A percentile compares a stretch with the other conserved stretches of the same genome.
Evolutionary conservation across 2,888 invertebrate species (phyloP).

Genomic region (Harpagoxenus sublaevis): DNA sequence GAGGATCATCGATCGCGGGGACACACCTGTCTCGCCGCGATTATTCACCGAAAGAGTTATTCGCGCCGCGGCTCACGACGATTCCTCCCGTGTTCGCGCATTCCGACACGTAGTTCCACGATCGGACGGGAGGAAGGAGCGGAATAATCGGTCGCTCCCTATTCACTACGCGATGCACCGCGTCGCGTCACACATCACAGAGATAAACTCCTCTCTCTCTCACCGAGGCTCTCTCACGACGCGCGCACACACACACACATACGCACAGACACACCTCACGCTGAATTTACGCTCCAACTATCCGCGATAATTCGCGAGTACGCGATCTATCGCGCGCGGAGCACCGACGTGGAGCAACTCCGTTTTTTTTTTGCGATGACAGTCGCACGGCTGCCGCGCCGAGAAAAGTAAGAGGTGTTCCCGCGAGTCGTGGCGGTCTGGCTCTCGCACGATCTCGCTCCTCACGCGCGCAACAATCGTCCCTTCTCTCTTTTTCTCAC

Average conservation of each 20-base stretch:
- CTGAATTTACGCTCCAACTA: background rate
- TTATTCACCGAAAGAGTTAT: conserved; percentile 1
- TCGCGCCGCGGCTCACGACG: background rate
- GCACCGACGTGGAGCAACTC: conserved; percentile 5
- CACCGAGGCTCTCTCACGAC: background rate
- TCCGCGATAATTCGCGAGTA: background rate
- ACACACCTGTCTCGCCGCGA: conserved; percentile 7
- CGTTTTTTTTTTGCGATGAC: background rate
- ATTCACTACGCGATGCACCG: background rate
- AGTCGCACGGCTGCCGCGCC: conserved; percentile 6
- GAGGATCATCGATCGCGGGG: background rate
- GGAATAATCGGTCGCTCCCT: too few species aligned
- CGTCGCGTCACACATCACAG: background rate
- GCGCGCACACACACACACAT: background rate
- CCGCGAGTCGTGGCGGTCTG: background rate
- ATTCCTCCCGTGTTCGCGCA: background rate
- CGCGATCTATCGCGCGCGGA: background rate
- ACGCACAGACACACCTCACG: background rate
- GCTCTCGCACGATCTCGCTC: conserved; percentile 4
- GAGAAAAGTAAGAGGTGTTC: conserved; percentile 44
- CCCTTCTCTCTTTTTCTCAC: background rate
- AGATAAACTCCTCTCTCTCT: background rate
- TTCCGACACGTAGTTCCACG: conserved; percentile 12
- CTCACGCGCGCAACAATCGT: background rate
- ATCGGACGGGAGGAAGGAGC: background rate